Base-by-base conservation (phyloP, 2,797 vertebrate species). In the Luscinia luscinia region DNA sequence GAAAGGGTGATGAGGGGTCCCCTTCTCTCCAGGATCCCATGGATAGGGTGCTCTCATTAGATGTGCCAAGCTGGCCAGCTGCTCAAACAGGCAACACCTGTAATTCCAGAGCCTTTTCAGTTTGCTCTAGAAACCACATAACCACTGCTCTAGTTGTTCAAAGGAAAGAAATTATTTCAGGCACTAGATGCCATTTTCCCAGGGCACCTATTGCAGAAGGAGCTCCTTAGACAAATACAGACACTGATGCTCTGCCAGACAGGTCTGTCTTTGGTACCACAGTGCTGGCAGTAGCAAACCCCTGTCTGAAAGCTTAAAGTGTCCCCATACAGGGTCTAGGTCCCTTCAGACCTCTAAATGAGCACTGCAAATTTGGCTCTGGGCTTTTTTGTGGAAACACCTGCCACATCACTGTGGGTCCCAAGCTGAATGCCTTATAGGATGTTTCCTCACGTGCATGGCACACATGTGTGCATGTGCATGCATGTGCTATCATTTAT, bases 401-500 rank as follows among this genome's bases (percentile, higher is more conserved):
- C 66, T 36, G 9, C 28, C 45, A 23, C 9, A 23, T 38, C 8
- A 1, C 30, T 1, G 2, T 2, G 2, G 8, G 13, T 15, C 30
- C 22, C 23, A 13, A 41, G 22, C 51, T 57, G 43, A 79, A 52
- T 34, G n/a, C 18, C 23, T 26, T 46, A 15, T 6, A 0, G 1
- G 13, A 41, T 27, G 3, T 18, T 82, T 68, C 49, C 9, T 89
- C 70, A 55, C 0, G 0, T 64, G 49, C 54, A n/a, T 0, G 8
- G 30, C 26, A 67, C 15, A 52, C 0, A 1, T 4, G 16, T 52
- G 11, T 52, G 49, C 8, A 6, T 20, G 28, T n/a, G 28, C 3
- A 4, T 23, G 32, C 30, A 5, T 24, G 54, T 30, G 63, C 21
- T 61, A 34, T 40, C 41, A 57, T 74, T 89, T 83, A 62, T 81